Conservation (phyloP, 2,113 vertebrate species). For the Isichthys henryi region DNA sequence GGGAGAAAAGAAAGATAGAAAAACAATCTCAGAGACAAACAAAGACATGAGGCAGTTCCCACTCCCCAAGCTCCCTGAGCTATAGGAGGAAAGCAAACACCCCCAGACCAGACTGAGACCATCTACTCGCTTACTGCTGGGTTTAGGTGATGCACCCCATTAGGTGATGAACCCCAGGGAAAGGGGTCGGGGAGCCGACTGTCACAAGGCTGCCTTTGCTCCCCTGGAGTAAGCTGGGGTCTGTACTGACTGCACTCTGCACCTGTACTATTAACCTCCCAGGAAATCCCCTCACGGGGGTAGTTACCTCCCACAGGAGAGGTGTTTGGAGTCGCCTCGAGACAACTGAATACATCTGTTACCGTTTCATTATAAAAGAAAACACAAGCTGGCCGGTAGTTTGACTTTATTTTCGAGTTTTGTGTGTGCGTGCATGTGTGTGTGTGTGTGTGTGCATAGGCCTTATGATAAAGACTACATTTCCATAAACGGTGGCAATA, state of each 20-base stretch:
- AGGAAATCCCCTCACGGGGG: not conserved
- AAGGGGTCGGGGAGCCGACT: not conserved
- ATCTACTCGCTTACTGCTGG: not conserved
- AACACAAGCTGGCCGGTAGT: not conserved
- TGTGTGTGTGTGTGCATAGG: not conserved
- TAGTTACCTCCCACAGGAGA: not conserved
- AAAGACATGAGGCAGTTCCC: not conserved
- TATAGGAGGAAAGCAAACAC: not conserved
- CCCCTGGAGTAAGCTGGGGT: not conserved
- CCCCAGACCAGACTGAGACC: not conserved
- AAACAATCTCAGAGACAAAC: not conserved
- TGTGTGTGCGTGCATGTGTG: not conserved
- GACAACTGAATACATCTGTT: not conserved
- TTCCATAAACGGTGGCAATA: not conserved
- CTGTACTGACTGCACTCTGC: not conserved
- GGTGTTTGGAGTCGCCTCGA: not conserved
- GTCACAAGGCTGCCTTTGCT: not conserved
- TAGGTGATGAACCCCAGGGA: not conserved
- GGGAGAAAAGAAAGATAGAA: not conserved
- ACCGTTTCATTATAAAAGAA: not conserved
- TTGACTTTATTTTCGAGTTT: not conserved
- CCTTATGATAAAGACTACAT: not conserved
- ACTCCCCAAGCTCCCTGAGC: not conserved
- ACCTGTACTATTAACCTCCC: not conserved
- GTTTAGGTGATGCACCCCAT: no score